Evolutionary conservation across 2,113 vertebrate genomes (phyloP), one percentile per base, ranked within the genome.

Genomic region (Chlamydotis undulata): DNA sequence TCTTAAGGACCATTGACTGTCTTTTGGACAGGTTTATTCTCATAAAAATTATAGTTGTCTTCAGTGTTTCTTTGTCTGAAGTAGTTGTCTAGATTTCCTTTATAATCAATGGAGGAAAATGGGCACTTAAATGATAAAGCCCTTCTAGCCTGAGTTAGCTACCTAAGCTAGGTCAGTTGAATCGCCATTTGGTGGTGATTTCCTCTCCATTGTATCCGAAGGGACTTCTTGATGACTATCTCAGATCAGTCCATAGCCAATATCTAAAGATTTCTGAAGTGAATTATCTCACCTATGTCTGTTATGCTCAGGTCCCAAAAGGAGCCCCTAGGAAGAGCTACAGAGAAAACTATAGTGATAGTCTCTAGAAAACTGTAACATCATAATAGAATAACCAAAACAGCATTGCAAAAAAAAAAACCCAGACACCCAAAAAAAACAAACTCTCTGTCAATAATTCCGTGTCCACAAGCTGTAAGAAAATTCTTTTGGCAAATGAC

Each of bases 401-500:
- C 12, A 80, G 2, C 21, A 22, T 22, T 64, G 24, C 7, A 45
- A 69, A 78, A 83, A 41, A 68, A 83, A 67, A 29, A 47, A 75
- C 4, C 7, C 31, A 70, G 7, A 5, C 29, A 56, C 25, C 12
- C 2, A 4, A 50, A 87, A 87, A 71, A 87, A 71, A 1, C 8
- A 47, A 61, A 39, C 6, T 70, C 45, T 55, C 5, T 61, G 61
- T 69, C 53, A 91, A 64, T 89, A 84, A 85, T 53, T 89, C 24
- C 41, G 24, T 25, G 22, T 93, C 77, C 89, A 87, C 71, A 67
- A 86, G 25, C 55, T 83, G 50, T 37, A 94, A 94, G 57, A 87
- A 85, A 83, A 90, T 74, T 93, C 59, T 14, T 91, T 90, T 95
- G 92, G 88, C 87, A 95, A 91, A 88, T 80, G 63, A 73, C 67